phyloP scores from a whole-genome alignment of 2,888 invertebrate genomes.

The Caenorhabditis afra region DNA sequence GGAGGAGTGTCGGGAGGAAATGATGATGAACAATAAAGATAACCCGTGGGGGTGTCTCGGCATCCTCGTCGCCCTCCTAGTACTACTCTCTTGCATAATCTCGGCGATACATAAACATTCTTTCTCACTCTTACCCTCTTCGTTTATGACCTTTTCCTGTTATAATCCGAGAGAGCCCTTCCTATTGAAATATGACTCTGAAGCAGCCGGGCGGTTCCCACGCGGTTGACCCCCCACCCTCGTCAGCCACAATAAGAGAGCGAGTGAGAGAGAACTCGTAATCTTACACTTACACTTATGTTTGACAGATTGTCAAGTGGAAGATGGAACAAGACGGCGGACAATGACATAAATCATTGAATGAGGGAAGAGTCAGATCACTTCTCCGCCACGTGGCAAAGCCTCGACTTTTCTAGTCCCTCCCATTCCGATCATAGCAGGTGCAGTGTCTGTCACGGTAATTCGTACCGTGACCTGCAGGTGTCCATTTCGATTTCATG shows the following conservation, averaged over 20 bases:
- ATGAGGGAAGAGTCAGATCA: not conserved
- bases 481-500: not conserved
- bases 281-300: conserved; percentile 33
- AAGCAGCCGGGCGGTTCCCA: not conserved
- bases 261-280: conserved; percentile 5
- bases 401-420: not conserved
- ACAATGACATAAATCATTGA: conserved; percentile 29
- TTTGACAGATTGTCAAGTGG: conserved; percentile 23
- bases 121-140: conserved; percentile 6
- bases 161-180: not conserved
- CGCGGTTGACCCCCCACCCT: conserved; percentile 4
- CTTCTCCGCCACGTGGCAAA: not conserved
- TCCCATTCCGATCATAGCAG: too few relatives aligned
- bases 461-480: too few relatives aligned
- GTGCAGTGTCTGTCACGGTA: too few relatives aligned
- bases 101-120: conserved; percentile 39
- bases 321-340: not conserved
- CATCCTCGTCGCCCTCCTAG: conserved; percentile 9
- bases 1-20: conserved; percentile 19
- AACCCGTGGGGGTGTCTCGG: conserved; percentile 21
- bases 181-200: conserved; percentile 7
- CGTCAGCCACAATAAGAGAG: too few relatives aligned
- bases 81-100: conserved; percentile 41
- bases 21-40: conserved; percentile 51
- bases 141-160: not conserved